phyloP scores from a whole-genome alignment of 2,888 invertebrate species.

The Invenusta paracnida region DNA sequence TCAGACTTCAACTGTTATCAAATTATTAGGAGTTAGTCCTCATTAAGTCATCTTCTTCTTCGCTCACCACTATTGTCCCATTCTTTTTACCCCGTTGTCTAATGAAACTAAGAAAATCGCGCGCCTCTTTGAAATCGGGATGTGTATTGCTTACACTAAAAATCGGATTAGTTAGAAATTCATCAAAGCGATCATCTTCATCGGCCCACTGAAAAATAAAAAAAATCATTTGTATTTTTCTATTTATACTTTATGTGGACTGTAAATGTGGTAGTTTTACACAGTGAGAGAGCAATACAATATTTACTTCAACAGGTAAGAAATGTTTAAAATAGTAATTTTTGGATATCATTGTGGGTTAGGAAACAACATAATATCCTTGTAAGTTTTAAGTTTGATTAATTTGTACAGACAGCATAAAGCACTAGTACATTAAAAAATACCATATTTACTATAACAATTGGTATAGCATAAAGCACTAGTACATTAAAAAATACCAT shows the following conservation, averaged over 20 bases:
- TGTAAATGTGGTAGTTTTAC: too few relatives aligned
- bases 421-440: neutral
- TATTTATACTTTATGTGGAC: too few relatives aligned
- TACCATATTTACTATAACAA: neutral
- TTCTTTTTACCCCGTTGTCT: neutral
- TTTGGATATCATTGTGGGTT: too few relatives aligned
- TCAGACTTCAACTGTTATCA: neutral
- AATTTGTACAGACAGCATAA: neutral
- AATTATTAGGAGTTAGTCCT: neutral
- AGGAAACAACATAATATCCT: neutral
- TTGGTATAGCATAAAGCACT: neutral
- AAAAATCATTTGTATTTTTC: too few relatives aligned
- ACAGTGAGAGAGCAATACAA: too few relatives aligned
- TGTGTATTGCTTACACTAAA: neutral
- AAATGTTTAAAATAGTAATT: too few relatives aligned
- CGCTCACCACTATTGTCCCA: neutral
- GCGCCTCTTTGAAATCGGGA: slow-evolving; percentile 7
- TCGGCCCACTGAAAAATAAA: neutral
- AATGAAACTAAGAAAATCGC: neutral
- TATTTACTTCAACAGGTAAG: too few relatives aligned
- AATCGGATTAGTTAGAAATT: neutral
- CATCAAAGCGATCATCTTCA: neutral
- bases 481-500: neutral
- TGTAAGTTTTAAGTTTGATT: neutral
- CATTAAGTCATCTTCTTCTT: neutral